Evolutionary conservation across 2,888 invertebrate species (phyloP), one percentile per base, ranked within the genome.

Genomic region (Hyppa rectilinea): DNA sequence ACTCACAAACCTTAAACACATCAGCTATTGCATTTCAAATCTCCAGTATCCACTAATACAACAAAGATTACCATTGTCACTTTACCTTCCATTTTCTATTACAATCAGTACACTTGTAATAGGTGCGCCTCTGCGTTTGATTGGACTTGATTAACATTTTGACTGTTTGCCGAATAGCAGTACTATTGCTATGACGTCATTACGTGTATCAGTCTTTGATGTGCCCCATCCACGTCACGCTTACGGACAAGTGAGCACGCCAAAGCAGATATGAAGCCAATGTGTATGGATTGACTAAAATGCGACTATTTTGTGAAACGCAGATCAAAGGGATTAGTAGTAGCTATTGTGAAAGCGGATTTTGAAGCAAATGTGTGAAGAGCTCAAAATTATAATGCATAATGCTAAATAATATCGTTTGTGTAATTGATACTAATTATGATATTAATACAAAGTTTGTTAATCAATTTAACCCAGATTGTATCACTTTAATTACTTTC

Each of bases 81-180:
- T 63, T 47, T 63, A 43, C 36, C 29, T 43, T 56, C 26, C 17
- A 56, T 56, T 47, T 49, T 29, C 29, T 34, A 64, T 61, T 45
- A 67, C 75, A 80, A 34, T 23, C 17, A 4, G 58, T 29, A 43
- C 45, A 38, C 40, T 49, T 50, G 56, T 38, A 7, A 65, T 71
- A 55, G 55, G 92, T 92, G 92, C 92, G 94, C 92, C 94, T 92
- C 93, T 95, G 92, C 90, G 91, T 91, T 94, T 96, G 96, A 96
- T 96, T 96, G 96, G 93, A 94, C 95, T 95, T 96, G 96, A 96
- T 96, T 96, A 96, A 95, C 93, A 96, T 95, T 90, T 94, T 90
- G 85, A 85, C 86, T 91, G 90, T 91, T 91, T 91, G 89, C 82
- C 72, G 80, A 83, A 85, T 80, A 75, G 87, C 89, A 70, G 72